A percentile compares a stretch with the other conserved stretches of the same genome.
phyloP scores from a whole-genome alignment of 2,113 vertebrate genomes.

The Oenanthe oenanthe region DNA sequence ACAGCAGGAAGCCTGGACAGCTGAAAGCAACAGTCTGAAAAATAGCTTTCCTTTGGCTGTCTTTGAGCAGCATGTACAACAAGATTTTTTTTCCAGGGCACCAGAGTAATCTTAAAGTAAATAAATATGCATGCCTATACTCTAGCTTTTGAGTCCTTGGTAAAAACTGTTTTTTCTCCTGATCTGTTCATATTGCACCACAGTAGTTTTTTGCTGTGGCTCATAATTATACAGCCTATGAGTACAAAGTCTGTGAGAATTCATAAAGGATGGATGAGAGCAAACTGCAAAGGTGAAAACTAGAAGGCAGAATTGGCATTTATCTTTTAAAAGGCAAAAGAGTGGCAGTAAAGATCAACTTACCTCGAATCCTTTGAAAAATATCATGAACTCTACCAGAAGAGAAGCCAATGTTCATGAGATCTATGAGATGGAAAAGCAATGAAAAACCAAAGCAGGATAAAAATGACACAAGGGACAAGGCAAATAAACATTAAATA shows the following conservation, averaged over 20 bases:
- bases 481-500: background rate
- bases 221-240: background rate
- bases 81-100: background rate
- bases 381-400: background rate
- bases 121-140: background rate
- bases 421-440: background rate
- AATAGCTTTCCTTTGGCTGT: background rate
- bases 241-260: background rate
- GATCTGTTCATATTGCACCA: background rate
- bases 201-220: background rate
- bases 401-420: background rate
- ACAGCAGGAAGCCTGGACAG: background rate
- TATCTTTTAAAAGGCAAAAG: constrained; percentile 1
- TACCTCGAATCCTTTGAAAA: constrained; percentile 18
- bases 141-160: background rate
- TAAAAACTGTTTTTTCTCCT: background rate
- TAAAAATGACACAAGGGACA: background rate
- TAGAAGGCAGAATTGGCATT: background rate
- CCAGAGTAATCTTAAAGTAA: background rate
- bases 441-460: background rate
- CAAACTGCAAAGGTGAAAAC: background rate
- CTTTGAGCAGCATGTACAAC: background rate
- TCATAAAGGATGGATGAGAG: background rate
- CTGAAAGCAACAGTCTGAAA: background rate
- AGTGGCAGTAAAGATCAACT: background rate